phyloP scores from a whole-genome alignment of 2,113 vertebrate species.

The Ptychochromis oligacanthus region DNA sequence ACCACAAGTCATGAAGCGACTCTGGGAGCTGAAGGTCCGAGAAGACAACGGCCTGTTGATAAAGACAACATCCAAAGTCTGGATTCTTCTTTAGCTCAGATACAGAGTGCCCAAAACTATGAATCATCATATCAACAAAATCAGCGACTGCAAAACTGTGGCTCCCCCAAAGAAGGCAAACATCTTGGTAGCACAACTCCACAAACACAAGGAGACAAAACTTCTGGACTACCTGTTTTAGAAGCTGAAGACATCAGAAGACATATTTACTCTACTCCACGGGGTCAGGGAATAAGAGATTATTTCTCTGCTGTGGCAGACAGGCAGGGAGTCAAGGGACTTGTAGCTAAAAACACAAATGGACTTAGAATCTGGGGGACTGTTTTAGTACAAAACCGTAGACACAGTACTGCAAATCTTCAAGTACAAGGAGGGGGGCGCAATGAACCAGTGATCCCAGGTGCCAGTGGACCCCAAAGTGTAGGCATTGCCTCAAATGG shows the following conservation, averaged over 20 bases:
- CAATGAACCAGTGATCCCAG: conserved; percentile 12
- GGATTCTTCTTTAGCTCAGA: neutral
- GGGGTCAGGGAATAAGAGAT: neutral
- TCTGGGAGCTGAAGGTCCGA: neutral
- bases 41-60: conserved; percentile 11
- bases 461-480: conserved; percentile 2
- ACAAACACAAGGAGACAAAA: conserved; percentile 11
- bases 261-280: neutral
- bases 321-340: neutral
- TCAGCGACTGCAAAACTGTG: conserved; percentile 23
- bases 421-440: conserved; percentile 9
- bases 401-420: neutral
- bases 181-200: conserved; percentile 3
- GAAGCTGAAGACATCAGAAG: conserved; percentile 7
- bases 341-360: neutral
- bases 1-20: neutral
- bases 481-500: conserved; percentile 15
- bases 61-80: conserved; percentile 29
- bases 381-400: neutral
- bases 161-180: neutral
- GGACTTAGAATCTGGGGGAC: conserved; percentile 15
- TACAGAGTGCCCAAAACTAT: neutral
- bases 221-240: conserved; percentile 13
- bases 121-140: conserved; percentile 7
- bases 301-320: conserved; percentile 5